phyloP scores from a whole-genome alignment of 2,888 invertebrate species.

The Coleophora deauratella region DNA sequence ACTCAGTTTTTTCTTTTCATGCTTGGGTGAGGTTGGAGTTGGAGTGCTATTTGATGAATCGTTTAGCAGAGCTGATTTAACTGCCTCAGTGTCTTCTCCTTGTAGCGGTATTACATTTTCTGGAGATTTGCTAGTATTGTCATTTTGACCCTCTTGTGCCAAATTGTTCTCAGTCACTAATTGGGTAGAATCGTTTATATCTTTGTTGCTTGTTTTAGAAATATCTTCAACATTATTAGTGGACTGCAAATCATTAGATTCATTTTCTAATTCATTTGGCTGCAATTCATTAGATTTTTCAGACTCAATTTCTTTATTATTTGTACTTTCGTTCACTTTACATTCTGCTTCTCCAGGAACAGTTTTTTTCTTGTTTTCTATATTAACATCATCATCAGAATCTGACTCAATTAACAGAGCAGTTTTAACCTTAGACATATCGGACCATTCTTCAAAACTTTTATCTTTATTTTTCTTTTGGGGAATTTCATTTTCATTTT shows the following conservation, averaged over 20 bases:
- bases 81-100: slow-evolving; percentile 12
- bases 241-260: not conserved
- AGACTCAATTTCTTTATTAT: slow-evolving; percentile 6
- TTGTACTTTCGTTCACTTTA: too few species aligned
- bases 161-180: not conserved
- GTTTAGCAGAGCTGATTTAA: slow-evolving; percentile 22
- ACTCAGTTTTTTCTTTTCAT: slow-evolving; percentile 17
- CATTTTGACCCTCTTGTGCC: not conserved
- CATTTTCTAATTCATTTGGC: slow-evolving; percentile 4
- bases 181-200: slow-evolving; percentile 7
- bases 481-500: not conserved
- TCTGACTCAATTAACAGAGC: too few species aligned
- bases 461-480: too few species aligned
- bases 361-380: too few species aligned
- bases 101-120: not conserved
- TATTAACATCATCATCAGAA: too few species aligned
- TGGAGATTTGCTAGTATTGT: not conserved
- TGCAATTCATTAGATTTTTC: slow-evolving; percentile 2
- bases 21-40: slow-evolving; percentile 16
- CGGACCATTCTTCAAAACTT: too few species aligned
- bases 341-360: too few species aligned
- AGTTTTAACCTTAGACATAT: too few species aligned
- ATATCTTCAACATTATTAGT: not conserved
- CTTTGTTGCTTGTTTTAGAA: not conserved
- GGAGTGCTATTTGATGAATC: slow-evolving; percentile 25